phyloP scores from a whole-genome alignment of 2,113 vertebrate genomes.

The Malurus alboscapulatus region DNA sequence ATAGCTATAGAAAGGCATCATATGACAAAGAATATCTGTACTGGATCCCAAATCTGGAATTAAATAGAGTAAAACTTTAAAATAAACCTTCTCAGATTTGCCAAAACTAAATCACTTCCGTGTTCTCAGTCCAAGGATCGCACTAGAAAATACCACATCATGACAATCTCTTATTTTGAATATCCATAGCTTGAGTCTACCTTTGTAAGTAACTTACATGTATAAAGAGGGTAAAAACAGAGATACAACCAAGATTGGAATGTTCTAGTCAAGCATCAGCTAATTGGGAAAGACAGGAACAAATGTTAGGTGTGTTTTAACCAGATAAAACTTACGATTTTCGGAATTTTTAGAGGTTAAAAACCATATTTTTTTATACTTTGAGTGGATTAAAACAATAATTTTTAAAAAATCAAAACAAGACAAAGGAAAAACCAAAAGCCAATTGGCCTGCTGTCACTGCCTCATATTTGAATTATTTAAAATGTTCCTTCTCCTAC shows the following conservation, averaged over 20 bases:
- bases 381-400: neutral
- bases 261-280: neutral
- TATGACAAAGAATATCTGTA: conserved; percentile 93
- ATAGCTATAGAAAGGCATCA: conserved; percentile 99
- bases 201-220: neutral
- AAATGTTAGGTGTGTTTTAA: accelerated
- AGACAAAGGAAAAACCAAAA: neutral
- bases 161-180: neutral
- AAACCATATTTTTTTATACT: neutral
- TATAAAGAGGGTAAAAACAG: neutral
- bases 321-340: neutral
- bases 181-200: neutral
- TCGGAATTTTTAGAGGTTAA: neutral
- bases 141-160: neutral
- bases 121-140: neutral
- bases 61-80: conserved; percentile 7
- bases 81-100: neutral
- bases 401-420: neutral
- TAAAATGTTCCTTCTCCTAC: neutral
- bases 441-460: neutral
- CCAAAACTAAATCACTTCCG: neutral
- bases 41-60: conserved; percentile 80
- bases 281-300: neutral
- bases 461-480: neutral
- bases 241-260: neutral